These are phyloP conservation scores for Hippocampus mohnikei DNA, from an alignment of 2,113 vertebrate species.

Conservation along the genomic window DNA sequence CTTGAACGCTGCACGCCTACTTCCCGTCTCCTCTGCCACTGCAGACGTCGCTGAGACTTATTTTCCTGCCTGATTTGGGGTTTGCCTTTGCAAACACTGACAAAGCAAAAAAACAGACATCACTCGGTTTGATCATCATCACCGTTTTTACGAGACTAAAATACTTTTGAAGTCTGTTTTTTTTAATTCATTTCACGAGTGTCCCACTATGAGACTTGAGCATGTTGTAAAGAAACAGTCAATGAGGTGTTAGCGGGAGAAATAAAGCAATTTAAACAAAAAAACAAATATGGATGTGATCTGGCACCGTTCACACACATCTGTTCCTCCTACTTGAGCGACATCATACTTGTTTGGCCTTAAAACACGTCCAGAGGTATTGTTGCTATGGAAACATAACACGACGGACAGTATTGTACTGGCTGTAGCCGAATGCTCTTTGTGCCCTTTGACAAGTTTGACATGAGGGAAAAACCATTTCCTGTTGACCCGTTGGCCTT, in stretches of 20 bases:
- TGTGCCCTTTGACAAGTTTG: conserved; percentile 39
- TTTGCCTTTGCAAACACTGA: conserved; percentile 48
- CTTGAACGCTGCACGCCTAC: conserved; percentile 54
- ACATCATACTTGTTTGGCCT: conserved; percentile 52
- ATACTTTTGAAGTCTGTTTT: conserved; percentile 26
- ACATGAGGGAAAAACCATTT: conserved; percentile 49
- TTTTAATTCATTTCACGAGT: conserved; percentile 42
- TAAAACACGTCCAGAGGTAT: conserved; percentile 44
- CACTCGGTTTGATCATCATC: conserved; percentile 28
- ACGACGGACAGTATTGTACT: conserved; percentile 57
- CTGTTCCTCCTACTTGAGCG: conserved; percentile 60
- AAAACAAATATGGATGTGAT: conserved; percentile 38
- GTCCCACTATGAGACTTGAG: conserved; percentile 38
- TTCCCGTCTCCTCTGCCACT: conserved; percentile 48
- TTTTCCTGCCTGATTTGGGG: conserved; percentile 39
- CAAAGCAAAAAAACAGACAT: conserved; percentile 40
- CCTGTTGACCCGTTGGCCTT: conserved; percentile 67
- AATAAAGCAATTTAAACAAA: conserved; percentile 47
- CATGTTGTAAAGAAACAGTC: conserved; percentile 35
- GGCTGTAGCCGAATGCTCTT: conserved; percentile 43
- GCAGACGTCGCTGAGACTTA: conserved; percentile 32
- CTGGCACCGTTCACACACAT: conserved; percentile 48
- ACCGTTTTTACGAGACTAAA: conserved; percentile 16
- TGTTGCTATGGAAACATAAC: conserved; percentile 75
- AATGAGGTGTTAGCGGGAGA: conserved; percentile 56